Evolutionary conservation across 2,797 vertebrate genomes (phyloP), one percentile per base, ranked within the genome.

Genomic region (Cottoperca gobio): DNA sequence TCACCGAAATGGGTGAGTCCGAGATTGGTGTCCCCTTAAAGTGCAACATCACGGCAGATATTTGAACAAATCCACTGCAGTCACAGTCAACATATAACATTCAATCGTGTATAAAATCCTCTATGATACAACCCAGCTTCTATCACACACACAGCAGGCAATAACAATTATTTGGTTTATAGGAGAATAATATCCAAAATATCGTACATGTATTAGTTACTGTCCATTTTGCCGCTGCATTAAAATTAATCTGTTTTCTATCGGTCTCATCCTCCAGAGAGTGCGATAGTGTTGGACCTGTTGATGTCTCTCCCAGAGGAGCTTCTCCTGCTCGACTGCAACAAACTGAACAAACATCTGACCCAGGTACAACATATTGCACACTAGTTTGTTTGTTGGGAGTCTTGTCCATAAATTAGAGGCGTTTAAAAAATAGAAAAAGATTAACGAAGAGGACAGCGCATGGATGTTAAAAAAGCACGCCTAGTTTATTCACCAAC

Each of bases 251-350:
- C 6, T 0, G 0, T 50, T 50, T 6, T 19, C 8, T 9, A 7
- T 11, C 33, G 33, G 2, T 37, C 12, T 33, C 49, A 12, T 60
- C 55, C 40, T 69, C 17, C 57, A 95, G 95, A 95, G 77, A 89
- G 91, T 17, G 94, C 94, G 1, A 87, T 95, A 2, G 12, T 95
- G 16, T 63, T 95, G 86, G 92, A 95, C 31, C 82, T 95, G 24
- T 48, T 95, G 71, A 92, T 94, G 93, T 91, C 90, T 59, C 91
- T 95, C 1, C 92, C 92, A 1, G 93, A 95, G 64, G 93, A 95
- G 78, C 82, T 95, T 2, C 72, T 62, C 33, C 70, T 89, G 39
- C 77, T 95, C 21, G 74, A 94, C 77, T 93, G 93, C 76, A 79
- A 55, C 16, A 81, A 84, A 61, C 86, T 95, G 46, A 83, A 79